Evolutionary conservation across 2,888 invertebrate species (phyloP), one percentile per base, ranked within the genome.

Genomic region (Meteorus cinctellus): DNA sequence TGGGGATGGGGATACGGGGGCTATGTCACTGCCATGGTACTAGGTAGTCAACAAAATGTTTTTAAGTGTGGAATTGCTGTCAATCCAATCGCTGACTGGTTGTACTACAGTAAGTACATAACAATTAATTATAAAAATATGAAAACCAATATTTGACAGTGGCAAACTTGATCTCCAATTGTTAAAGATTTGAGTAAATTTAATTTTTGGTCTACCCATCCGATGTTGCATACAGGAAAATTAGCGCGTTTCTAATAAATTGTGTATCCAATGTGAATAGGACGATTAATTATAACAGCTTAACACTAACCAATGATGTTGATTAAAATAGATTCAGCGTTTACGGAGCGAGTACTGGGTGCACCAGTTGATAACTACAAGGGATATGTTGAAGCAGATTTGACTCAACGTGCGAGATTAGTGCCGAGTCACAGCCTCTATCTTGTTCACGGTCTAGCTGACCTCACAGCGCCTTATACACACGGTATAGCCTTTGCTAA

Each of bases 1-100:
- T 98, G 97, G 97, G 98, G 98, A 62, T 97, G 97, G 97, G 98
- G 97, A 19, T 98, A 97, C 90, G 98, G 97, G 10, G 98, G 98
- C 10, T 98, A 97, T 90, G 96, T 97, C 51, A 96, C 97, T n/a
- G 92, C 97, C 71, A 96, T 97, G 94, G 94, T 96, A 77, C 92
- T 98, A 72, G 97, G 97, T 59, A 94, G 95, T 70, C 96, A 96
- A 88, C 92, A 93, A 81, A 93, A 94, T 84, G 94, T 96, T 72
- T 96, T 97, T 91, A 96, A 96, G 89, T 98, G 98, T 89, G 98
- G 98, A 66, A 94, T 97, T 78, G 95, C 97, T 24, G 97, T 98
- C 51, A 97, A 98, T 78, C 98, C 98, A 0, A 97, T 98, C 84
- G 95, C 97, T 48, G 97, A 98, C 90, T 98, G 98, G 97, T 92